Evolutionary conservation across 2,113 vertebrate genomes (phyloP), one percentile per base, ranked within the genome.

Genomic region (Litocranius walleri): DNA sequence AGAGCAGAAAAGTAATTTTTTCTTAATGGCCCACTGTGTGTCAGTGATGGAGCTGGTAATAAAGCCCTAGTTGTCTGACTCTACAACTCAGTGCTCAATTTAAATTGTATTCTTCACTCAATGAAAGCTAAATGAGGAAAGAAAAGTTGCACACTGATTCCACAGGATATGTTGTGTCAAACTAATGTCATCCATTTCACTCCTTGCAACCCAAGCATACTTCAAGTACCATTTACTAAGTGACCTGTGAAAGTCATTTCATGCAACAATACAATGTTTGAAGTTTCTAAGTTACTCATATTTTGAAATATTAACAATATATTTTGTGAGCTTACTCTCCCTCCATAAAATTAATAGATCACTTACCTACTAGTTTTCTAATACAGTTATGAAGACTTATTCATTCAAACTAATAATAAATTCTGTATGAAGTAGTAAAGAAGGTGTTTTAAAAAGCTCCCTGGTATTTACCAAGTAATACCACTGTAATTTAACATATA

Each of bases 51-150:
- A 96, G 54, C 33, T 96, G 23, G 82, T 94, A 94, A 94, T 85
- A 94, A 97, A 97, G 90, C 6, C 9, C 29, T 54, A 50, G 48
- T 82, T 94, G 48, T 94, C 91, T 62, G 59, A 92, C 21, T 94
- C 91, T 96, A 52, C 93, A 97, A 92, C 88, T 84, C 57, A 82
- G 67, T 86, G 62, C 40, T 85, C 94, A 90, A 4, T 45, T 96
- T 91, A 96, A 95, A 92, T 91, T 74, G 30, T 48, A 91, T 94
- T 98, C n/a, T 93, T 97, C 91, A 94, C 14, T 95, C 81, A 95
- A 16, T 95, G 84, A 90, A 94, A 95, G 43, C 40, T 95, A 90
- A 96, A 96, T 83, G 88, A 96, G 82, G 88, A 97, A 94, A 88
- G 87, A 56, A 95, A 94, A 95, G 88, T 87, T 90, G 71, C 45